Percentiles rank a stretch among this genome's conserved stretches.
These are phyloP conservation scores for Phasianus colchicus DNA, from an alignment of 2,113 vertebrate genomes.

Conservation along the genomic window DNA sequence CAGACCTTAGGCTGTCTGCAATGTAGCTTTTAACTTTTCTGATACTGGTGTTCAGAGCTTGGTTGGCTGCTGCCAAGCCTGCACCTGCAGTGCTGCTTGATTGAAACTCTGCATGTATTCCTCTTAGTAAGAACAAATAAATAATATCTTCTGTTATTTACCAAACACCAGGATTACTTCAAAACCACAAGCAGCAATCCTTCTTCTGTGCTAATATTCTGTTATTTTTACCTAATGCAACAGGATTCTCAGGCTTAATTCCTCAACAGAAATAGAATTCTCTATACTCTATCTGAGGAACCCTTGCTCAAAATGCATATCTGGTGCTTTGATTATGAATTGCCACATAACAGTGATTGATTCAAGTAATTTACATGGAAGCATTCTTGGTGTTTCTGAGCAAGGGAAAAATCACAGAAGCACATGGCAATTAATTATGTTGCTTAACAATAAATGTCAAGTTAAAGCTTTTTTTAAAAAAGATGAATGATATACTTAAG, in stretches of 20 bases:
- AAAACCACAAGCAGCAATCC: not conserved
- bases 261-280: not conserved
- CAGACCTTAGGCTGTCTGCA: not conserved
- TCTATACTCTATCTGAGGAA: slow-evolving; percentile 5
- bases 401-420: slow-evolving; percentile 50
- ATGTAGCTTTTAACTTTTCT: not conserved
- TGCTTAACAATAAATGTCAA: slow-evolving; percentile 73
- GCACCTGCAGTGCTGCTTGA: slow-evolving; percentile 28
- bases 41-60: not conserved
- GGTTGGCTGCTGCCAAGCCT: slow-evolving; percentile 4
- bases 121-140: slow-evolving; percentile 49
- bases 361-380: slow-evolving; percentile 71
- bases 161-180: slow-evolving; percentile 34
- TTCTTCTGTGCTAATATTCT: not conserved
- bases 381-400: slow-evolving; percentile 49
- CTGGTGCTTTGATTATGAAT: slow-evolving; percentile 71
- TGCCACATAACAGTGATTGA: slow-evolving; percentile 70
- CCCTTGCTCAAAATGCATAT: slow-evolving; percentile 51
- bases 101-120: slow-evolving; percentile 37
- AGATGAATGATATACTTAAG: slow-evolving; percentile 53
- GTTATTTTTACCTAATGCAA: not conserved
- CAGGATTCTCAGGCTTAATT: not conserved
- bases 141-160: slow-evolving; percentile 42
- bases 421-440: slow-evolving; percentile 69
- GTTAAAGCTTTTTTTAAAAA: slow-evolving; percentile 67